Base-by-base conservation (phyloP, 2,888 invertebrate species). In the Thecophora atra region DNA sequence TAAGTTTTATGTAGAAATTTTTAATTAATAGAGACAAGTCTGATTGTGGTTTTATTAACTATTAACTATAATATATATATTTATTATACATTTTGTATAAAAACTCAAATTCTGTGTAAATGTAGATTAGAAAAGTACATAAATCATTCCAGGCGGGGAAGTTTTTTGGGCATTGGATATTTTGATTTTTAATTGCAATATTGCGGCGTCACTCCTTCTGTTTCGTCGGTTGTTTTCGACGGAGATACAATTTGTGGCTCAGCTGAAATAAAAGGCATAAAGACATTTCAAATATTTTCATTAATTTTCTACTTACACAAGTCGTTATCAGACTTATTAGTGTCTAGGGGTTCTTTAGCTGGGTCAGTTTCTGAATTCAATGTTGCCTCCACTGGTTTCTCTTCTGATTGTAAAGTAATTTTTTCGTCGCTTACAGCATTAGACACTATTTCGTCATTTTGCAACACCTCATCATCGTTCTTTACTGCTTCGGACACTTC, bases 241-340 rank as follows among this genome's bases (percentile, higher is more conserved):
- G 79, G 82, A 76, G 81, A 80, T 77, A 81, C 83, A 73, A 86
- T 82, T 79, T 86, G 85, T 73, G 84, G 82, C 76, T 85, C 86
- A 78, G 85, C 86, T 86, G 68, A 73, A 70, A 37, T 17, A 63
- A 47, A 72, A 58, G 1, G 30, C 6, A 42, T 21, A 42, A 30
- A 60, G 11, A 37, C 28, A 47, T 26, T 51, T 51, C 30, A 28
- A 30, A 8, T 8, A n/a, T 19, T 64, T 52, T 5, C 19, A 24
- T 21, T 21, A 63, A 52, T 56, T 58, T 17, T 8, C 21, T 42
- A 76, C 81, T 73, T 72, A 84, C 83, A 80, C 72, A 82, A 80
- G 74, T 82, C 79, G 77, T 80, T 80, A 74, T 80, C 79, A 73
- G 78, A 73, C 74, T 81, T 82, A 71, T 73, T 79, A 63, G 28